These are phyloP conservation scores for Pogonomyrmex barbatus DNA, from an alignment of 1,140 invertebrate genomes.

Conservation along the genomic window DNA sequence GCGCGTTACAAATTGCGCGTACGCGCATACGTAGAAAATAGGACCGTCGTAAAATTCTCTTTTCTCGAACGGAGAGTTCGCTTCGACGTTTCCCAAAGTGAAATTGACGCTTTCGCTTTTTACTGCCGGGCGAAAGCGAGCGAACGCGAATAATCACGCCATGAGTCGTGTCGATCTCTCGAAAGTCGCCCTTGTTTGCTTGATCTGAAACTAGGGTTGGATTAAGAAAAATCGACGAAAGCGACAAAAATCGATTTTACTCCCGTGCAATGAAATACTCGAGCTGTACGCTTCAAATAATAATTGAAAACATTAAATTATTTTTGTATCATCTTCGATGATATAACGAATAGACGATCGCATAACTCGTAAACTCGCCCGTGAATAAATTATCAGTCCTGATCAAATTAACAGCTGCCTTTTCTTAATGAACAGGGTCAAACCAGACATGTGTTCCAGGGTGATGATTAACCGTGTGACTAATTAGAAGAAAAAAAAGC, in stretches of 20 bases:
- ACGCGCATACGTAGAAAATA: constrained; percentile 12
- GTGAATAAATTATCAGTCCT: background rate
- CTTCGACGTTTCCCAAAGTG: background rate
- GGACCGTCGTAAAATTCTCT: constrained; percentile 6
- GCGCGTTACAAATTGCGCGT: constrained; percentile 36
- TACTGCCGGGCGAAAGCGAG: background rate
- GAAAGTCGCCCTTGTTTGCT: background rate
- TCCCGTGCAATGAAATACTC: background rate
- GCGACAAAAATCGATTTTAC: background rate
- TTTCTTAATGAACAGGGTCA: constrained; percentile 36
- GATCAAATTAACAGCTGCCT: constrained; percentile 15
- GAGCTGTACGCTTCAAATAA: background rate
- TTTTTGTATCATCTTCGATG: background rate
- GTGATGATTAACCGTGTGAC: constrained; percentile 78
- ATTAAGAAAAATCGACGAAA: background rate
- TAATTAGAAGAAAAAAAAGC: constrained; percentile 81
- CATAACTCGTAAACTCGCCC: background rate
- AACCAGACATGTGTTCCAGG: constrained; percentile 38
- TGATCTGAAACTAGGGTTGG: background rate
- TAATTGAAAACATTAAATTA: background rate
- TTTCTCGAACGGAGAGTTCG: background rate
- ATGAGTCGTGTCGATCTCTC: background rate
- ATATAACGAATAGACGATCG: background rate
- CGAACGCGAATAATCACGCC: background rate
- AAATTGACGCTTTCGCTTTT: constrained; percentile 48